Percentiles rank a stretch among this genome's conserved stretches.
Evolutionary conservation across 2,113 vertebrate species (phyloP).

Genomic region (Lutjanus erythropterus): DNA sequence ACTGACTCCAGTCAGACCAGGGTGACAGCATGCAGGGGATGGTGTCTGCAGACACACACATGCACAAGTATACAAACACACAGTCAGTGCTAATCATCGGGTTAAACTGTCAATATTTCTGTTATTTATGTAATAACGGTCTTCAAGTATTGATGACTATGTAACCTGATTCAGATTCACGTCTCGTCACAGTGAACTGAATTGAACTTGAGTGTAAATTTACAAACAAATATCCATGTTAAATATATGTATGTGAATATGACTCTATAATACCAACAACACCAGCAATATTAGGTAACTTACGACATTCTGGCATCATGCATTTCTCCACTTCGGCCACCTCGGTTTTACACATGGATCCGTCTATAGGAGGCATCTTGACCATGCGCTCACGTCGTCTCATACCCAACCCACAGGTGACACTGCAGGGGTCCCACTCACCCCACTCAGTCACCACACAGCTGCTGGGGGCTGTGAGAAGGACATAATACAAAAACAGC

Average conservation of each 20-base stretch:
- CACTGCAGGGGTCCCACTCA: conserved; percentile 96
- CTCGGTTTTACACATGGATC: conserved; percentile 92
- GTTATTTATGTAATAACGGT: not conserved
- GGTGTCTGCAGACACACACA: conserved; percentile 82
- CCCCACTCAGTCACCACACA: conserved; percentile 96
- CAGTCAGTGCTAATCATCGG: not conserved
- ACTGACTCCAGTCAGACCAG: conserved; percentile 96
- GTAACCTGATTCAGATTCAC: not conserved
- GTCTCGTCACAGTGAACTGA: not conserved
- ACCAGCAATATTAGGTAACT: conserved; percentile 71
- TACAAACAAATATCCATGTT: not conserved
- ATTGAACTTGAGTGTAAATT: not conserved
- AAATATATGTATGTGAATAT: not conserved
- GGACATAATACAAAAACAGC: not conserved
- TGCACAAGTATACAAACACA: not conserved
- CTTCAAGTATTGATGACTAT: not conserved
- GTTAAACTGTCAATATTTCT: not conserved
- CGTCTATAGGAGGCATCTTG: conserved; percentile 94
- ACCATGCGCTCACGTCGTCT: conserved; percentile 92
- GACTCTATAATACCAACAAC: not conserved
- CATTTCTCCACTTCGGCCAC: conserved; percentile 94
- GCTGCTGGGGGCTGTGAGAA: conserved; percentile 89
- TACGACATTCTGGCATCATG: conserved; percentile 98
- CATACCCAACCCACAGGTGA: conserved; percentile 94
- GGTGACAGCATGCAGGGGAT: conserved; percentile 93